Base-by-base conservation (phyloP, 2,888 invertebrate species). In the Adelphocoris suturalis region DNA sequence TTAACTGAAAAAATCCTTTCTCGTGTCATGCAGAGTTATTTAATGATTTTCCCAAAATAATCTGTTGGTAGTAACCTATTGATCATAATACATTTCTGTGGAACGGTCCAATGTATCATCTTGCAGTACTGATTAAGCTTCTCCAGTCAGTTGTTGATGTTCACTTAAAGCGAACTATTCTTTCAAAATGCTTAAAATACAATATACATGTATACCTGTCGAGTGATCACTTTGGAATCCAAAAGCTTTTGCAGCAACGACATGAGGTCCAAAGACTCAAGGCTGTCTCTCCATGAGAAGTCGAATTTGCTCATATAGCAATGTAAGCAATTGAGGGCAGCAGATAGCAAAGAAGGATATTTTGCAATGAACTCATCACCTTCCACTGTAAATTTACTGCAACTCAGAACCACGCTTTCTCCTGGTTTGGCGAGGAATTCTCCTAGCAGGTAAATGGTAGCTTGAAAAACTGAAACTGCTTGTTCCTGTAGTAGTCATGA, bases 211-310 rank as follows among this genome's bases (percentile, higher is more conserved):
- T n/a, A n/a, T n/a, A 91, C 91, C 90, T 19, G 80, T 14, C 84
- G 85, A 23, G 90, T 48, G 2, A 90, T 48, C 9, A 48, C 19
- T 27, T 78, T 14, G 7, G 48, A 88, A 16, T 89, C 86, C 48
- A 90, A 28, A 28, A 91, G 19, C 16, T 61, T 86, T 75, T 90
- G 91, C 5, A 91, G 19, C 23, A 90, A 47, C 7, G 46, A 46
- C 68, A 88, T 14, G 16, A 91, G 76, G 57, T 85, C 86, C 19
- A 89, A 47, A 13, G 91, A 90, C 37, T 91, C 91, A 19, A 90
- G 80, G 68, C 90, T 89, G 84, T 91, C 90, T 75, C 89, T 75
- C 90, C 90, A 90, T 19, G 89, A 61, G 37, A 91, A 86, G 7
- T 87, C 78, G 78, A 90, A 91, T 57, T 27, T 55, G 4, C 68